Evolutionary conservation across 2,113 vertebrate genomes (phyloP).

Genomic region (Pitta sordida): DNA sequence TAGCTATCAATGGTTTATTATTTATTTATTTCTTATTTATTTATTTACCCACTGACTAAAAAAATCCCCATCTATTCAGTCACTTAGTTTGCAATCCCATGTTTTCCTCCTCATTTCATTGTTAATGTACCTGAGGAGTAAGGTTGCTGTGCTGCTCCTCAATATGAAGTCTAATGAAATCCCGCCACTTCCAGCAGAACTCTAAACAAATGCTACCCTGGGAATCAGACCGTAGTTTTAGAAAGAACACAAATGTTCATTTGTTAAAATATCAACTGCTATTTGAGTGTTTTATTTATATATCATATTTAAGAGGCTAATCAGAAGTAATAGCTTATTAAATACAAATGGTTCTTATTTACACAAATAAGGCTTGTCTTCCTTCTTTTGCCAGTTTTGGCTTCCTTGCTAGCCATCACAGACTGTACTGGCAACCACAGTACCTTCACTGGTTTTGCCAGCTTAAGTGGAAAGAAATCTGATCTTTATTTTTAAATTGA

Average conservation of each 20-base stretch:
- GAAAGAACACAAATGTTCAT: slow-evolving; percentile 33
- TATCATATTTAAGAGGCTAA: slow-evolving; percentile 33
- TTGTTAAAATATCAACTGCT: slow-evolving; percentile 43
- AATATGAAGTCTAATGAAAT: rapidly evolving
- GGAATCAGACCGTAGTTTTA: neutral
- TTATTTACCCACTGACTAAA: neutral
- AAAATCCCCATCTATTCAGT: neutral
- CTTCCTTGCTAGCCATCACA: slow-evolving; percentile 43
- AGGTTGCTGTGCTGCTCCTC: neutral
- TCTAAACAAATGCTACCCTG: neutral
- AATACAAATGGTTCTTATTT: slow-evolving; percentile 53
- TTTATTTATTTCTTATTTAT: slow-evolving; percentile 48
- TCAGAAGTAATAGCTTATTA: slow-evolving; percentile 48
- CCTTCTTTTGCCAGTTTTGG: slow-evolving; percentile 36
- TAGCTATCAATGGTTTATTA: slow-evolving; percentile 51
- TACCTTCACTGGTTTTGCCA: slow-evolving; percentile 20
- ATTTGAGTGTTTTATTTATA: slow-evolving; percentile 25
- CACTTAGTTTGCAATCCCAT: neutral
- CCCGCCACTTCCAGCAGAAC: neutral
- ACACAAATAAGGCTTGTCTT: slow-evolving; percentile 41
- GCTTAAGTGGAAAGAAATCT: slow-evolving; percentile 32
- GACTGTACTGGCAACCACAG: slow-evolving; percentile 29
- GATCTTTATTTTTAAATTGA: slow-evolving; percentile 46
- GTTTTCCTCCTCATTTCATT: neutral
- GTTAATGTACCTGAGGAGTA: neutral